These are phyloP conservation scores for Catocala sponsa DNA, from an alignment of 2,888 invertebrate genomes.

Conservation along the genomic window DNA sequence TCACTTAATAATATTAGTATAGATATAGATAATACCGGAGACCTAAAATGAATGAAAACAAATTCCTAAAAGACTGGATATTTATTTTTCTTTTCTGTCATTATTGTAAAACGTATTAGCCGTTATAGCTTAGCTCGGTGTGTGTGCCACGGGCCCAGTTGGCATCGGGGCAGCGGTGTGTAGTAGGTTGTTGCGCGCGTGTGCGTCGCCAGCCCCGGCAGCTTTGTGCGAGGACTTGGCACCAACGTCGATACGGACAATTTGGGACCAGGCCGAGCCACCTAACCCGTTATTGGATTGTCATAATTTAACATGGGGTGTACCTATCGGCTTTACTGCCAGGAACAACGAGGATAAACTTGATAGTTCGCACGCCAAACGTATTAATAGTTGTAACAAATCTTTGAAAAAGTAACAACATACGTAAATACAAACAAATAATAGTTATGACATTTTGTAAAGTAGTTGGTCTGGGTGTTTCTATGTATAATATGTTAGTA, in stretches of 20 bases:
- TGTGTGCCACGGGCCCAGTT: conserved; percentile 34
- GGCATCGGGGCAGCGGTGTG: conserved; percentile 41
- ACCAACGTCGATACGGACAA: conserved; percentile 75
- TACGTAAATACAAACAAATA: conserved; percentile 3
- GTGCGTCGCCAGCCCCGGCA: conserved; percentile 50
- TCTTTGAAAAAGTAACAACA: conserved; percentile 19
- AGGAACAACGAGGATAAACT: conserved; percentile 67
- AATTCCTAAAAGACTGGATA: too few species aligned
- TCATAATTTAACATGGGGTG: conserved; percentile 82
- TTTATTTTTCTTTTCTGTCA: too few species aligned
- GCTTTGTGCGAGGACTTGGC: conserved; percentile 76
- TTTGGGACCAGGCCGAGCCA: conserved; percentile 79
- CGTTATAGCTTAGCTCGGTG: conserved; percentile 22
- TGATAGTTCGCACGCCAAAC: conserved; percentile 64
- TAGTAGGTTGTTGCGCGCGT: conserved; percentile 39
- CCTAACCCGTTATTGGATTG: conserved; percentile 84
- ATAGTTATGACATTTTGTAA: not conserved
- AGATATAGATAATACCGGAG: too few species aligned
- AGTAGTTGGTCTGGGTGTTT: too few species aligned
- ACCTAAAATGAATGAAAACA: too few species aligned
- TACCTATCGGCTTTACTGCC: conserved; percentile 75
- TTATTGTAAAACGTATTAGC: too few species aligned
- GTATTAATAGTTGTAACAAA: conserved; percentile 55
- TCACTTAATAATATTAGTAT: too few species aligned
- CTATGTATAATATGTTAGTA: too few species aligned